phyloP scores from a whole-genome alignment of 2,888 invertebrate genomes.

The Amblyjoppa proteus region DNA sequence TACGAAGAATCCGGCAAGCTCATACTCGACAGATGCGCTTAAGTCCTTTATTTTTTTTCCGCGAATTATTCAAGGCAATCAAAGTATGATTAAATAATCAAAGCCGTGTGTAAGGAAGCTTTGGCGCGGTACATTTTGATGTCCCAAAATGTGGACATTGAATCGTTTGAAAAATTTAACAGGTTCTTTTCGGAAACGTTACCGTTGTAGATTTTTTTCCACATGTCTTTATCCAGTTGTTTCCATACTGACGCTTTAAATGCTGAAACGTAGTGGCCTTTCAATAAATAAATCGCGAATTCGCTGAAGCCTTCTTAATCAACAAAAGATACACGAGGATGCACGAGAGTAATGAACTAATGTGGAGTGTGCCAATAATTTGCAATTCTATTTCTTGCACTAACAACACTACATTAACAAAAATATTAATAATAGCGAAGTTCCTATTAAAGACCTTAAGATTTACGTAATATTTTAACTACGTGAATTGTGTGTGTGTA shows the following conservation, averaged over 20 bases:
- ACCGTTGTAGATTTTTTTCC: too few relatives aligned
- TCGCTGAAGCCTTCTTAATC: background rate
- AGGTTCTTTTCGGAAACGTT: too few relatives aligned
- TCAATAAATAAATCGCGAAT: too few relatives aligned
- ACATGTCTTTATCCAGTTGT: too few relatives aligned
- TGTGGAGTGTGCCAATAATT: slow-evolving; percentile 58
- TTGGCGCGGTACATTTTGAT: too few relatives aligned
- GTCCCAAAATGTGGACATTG: too few relatives aligned
- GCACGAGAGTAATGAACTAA: background rate
- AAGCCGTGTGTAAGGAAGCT: background rate
- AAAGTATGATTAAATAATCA: slow-evolving; percentile 42
- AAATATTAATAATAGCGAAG: slow-evolving; percentile 53
- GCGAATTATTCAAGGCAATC: slow-evolving; percentile 20
- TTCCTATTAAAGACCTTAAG: slow-evolving; percentile 58
- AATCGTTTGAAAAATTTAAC: too few relatives aligned
- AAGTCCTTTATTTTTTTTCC: slow-evolving; percentile 13
- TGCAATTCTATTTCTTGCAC: background rate
- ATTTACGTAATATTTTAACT: slow-evolving; percentile 50
- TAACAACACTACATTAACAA: slow-evolving; percentile 5
- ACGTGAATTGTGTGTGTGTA: slow-evolving; percentile 21
- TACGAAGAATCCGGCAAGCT: slow-evolving; percentile 91
- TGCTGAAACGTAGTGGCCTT: too few relatives aligned
- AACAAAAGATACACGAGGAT: background rate
- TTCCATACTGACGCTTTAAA: too few relatives aligned
- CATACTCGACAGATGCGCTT: slow-evolving; percentile 82